Base-by-base conservation (phyloP, 2,113 vertebrate genomes). In the Rhegmatorhina hoffmannsi region DNA sequence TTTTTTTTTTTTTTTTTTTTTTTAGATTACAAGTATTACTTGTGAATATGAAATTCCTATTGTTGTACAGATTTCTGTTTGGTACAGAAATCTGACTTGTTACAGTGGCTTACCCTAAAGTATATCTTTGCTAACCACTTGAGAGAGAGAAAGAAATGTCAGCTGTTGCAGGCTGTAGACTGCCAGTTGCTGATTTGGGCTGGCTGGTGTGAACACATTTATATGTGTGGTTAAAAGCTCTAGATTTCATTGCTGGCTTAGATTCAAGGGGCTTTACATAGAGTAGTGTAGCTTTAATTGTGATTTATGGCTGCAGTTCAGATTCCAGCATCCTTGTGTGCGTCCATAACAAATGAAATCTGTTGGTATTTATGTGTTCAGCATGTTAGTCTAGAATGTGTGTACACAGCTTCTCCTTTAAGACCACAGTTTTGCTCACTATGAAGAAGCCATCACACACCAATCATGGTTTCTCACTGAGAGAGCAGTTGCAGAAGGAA, bases 101-200 rank as follows among this genome's bases (percentile, higher is more conserved):
- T 91, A 80, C 62, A 72, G 63, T 2, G 6, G 55, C 34, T 73
- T 85, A 36, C 70, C 79, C 74, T 20, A 2, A 21, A 79, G 31
- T 62, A 0, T 58, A 43, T 91, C 81, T 68, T 89, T 75, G 81
- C 59, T 69, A 89, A 49, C 44, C 74, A 47, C 81, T 91, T 47
- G 55, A 92, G 59, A 67, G 76, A 70, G 44, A 70, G 52, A 67
- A 89, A 60, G 58, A 94, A 82, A 82, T 60, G 81, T 92, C 87
- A 91, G 67, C 53, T 94, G 90, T 73, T 91, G 43, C 20, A 62
- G 78, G 44, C 55, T 59, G 0, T 62, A 92, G 87, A 24, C 84
- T 94, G 68, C 83, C 86, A 90, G 73, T 78, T 86, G 69, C 78
- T 92, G 67, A 69, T 79, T 94, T 75, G 87, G 59, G 38, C 79